Evolutionary conservation across 2,888 invertebrate species (phyloP).

Genomic region (Petrolisthes manimaculis): DNA sequence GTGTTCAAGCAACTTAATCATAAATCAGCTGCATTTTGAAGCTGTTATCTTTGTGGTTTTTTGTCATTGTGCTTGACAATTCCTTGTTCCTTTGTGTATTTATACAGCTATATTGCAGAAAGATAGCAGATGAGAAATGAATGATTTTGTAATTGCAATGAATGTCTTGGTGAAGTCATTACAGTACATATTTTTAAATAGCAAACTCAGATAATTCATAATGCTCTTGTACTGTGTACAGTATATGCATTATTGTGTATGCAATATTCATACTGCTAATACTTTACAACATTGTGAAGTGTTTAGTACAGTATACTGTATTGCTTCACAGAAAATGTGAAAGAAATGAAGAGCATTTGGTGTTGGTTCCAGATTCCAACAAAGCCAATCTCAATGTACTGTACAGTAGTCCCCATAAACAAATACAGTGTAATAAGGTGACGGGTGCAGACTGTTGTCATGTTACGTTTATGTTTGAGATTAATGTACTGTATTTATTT

Average conservation of each 20-base stretch:
- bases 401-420: not conserved
- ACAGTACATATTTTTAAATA: not conserved
- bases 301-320: not conserved
- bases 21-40: not conserved
- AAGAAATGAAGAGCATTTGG: not conserved
- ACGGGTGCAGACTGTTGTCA: not conserved
- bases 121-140: not conserved
- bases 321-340: not conserved
- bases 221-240: conserved; percentile 14
- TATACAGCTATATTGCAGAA: not conserved
- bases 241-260: conserved; percentile 12
- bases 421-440: not conserved
- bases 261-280: not conserved
- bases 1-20: not conserved
- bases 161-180: not conserved
- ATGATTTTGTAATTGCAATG: not conserved
- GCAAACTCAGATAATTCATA: not conserved
- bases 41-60: not conserved
- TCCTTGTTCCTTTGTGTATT: not conserved
- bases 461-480: not conserved
- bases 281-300: not conserved
- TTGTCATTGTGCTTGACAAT: not conserved
- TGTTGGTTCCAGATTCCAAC: not conserved
- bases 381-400: not conserved
- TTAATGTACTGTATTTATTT: conserved; percentile 5